Evolutionary conservation across 2,797 vertebrate genomes (phyloP).

Genomic region (Oceanodroma leucorhoa): DNA sequence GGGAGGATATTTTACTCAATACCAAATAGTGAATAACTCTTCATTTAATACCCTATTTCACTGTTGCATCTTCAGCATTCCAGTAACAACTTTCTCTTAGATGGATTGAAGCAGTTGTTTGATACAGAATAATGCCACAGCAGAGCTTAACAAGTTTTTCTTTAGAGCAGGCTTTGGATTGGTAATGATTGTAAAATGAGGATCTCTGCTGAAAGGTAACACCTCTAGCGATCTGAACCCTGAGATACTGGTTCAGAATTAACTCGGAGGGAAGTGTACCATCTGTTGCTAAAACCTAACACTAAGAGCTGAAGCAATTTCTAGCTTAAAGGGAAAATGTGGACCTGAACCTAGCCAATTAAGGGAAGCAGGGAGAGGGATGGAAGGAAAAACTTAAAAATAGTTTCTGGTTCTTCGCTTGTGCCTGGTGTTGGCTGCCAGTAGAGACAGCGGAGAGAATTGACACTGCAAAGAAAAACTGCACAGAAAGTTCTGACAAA

Average conservation of each 20-base stretch:
- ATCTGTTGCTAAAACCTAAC: conserved; percentile 51
- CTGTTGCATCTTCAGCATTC: neutral
- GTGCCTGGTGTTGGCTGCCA: neutral
- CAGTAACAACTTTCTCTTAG: neutral
- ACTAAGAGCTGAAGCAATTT: conserved; percentile 21
- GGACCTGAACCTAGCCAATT: conserved; percentile 40
- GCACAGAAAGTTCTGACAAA: neutral
- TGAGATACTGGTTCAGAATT: conserved; percentile 38
- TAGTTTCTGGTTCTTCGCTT: neutral
- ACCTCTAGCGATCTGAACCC: conserved; percentile 36
- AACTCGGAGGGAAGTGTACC: conserved; percentile 41
- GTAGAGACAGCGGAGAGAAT: neutral
- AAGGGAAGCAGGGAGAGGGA: neutral
- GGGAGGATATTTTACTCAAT: neutral
- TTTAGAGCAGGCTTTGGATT: conserved; percentile 2
- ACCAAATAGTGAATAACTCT: neutral
- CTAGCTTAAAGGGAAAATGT: neutral
- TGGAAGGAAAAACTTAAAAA: conserved; percentile 22
- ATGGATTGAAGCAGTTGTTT: conserved; percentile 1
- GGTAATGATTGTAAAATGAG: conserved; percentile 36
- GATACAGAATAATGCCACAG: neutral
- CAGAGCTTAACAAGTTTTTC: neutral
- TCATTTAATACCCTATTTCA: neutral
- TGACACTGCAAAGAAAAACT: neutral
- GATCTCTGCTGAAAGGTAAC: conserved; percentile 36